Conservation (phyloP, 1,140 invertebrate genomes). For the Pollicipes pollicipes region DNA sequence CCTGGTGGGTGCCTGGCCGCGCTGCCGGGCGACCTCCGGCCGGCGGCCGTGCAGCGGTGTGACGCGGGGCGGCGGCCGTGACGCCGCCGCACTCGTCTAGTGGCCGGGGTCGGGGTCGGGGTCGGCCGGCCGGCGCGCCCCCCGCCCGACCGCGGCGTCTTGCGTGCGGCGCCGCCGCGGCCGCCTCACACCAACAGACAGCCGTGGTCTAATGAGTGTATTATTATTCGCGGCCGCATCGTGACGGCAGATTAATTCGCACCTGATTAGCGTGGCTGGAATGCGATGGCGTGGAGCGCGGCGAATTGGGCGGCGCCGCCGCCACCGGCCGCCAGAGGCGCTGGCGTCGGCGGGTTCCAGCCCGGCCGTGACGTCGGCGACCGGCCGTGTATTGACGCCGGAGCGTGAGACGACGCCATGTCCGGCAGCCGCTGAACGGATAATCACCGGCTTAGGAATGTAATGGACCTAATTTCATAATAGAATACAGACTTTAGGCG, state of each 20-base stretch:
- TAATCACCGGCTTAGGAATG: not conserved
- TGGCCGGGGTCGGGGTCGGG: no score
- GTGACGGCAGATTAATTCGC: not conserved
- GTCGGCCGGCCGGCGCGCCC: no score
- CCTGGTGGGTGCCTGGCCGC: no score
- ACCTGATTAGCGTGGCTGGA: not conserved
- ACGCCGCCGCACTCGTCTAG: no score
- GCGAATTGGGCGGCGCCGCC: not conserved
- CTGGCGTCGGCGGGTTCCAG: not conserved
- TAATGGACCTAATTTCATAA: not conserved
- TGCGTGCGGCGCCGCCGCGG: not conserved
- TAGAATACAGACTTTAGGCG: not conserved
- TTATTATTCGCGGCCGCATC: not conserved
- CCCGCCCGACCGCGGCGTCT: not conserved
- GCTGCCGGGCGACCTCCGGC: no score
- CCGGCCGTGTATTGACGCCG: not conserved
- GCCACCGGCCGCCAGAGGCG: not conserved
- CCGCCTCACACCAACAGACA: not conserved
- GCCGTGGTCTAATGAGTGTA: not conserved
- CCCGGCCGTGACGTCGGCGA: no score
- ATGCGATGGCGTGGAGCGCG: not conserved
- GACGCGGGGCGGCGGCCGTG: no score
- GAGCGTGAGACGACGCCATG: not conserved
- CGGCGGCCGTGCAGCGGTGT: no score
- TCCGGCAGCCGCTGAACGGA: not conserved